phyloP scores from a whole-genome alignment of 1,140 invertebrate species.

The Nymphalis io region DNA sequence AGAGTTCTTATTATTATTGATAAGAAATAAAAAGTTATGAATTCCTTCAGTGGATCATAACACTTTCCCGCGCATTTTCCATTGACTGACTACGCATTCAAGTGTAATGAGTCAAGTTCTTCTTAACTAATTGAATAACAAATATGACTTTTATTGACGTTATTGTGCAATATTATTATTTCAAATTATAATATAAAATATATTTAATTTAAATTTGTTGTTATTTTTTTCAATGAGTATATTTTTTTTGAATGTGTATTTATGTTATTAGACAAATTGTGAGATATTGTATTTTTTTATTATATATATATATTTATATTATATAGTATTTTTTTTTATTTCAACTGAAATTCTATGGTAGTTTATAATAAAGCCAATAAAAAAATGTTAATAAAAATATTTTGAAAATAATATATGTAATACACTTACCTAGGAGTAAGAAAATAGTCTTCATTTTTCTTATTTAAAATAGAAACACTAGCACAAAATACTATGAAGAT shows the following conservation, averaged over 20 bases:
- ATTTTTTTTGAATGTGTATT: no score
- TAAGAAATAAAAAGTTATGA: slow-evolving; percentile 16
- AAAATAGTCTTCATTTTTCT: slow-evolving; percentile 55
- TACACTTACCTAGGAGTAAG: slow-evolving; percentile 56
- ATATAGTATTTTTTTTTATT: no score
- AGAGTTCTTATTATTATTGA: not conserved
- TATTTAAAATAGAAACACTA: slow-evolving; percentile 44
- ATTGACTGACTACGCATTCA: slow-evolving; percentile 40
- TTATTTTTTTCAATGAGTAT: not conserved
- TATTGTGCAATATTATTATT: slow-evolving; percentile 1
- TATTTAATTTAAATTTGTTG: not conserved
- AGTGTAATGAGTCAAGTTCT: slow-evolving; percentile 30
- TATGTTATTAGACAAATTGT: no score
- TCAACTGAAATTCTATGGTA: no score
- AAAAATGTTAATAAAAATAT: no score
- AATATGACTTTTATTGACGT: not conserved
- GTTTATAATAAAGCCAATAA: no score
- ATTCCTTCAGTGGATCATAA: slow-evolving; percentile 27
- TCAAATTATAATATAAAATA: no score
- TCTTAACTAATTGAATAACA: slow-evolving; percentile 30
- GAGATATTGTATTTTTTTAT: no score
- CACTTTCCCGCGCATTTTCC: slow-evolving; percentile 52
- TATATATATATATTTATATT: no score
- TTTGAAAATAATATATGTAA: not conserved
- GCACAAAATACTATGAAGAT: slow-evolving; percentile 45